Evolutionary conservation across 2,113 vertebrate genomes (phyloP).

Genomic region (Campylomormyrus numenius): DNA sequence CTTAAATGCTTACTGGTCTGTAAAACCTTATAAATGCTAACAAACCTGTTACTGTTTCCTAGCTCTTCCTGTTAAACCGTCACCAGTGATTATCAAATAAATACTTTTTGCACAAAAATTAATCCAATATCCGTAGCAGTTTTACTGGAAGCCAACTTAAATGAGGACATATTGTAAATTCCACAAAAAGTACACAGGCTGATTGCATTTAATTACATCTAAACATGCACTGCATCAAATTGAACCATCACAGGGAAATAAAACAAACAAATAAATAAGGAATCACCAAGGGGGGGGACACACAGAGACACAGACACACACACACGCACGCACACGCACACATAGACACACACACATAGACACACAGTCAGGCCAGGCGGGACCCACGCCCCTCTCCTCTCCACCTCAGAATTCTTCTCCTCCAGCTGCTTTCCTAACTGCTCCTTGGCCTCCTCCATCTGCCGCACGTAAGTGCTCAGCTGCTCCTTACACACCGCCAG

Average conservation of each 20-base stretch:
- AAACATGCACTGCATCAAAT: not conserved
- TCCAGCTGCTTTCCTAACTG: constrained; percentile 68
- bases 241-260: not conserved
- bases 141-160: not conserved
- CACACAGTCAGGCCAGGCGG: not conserved
- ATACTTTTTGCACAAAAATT: not conserved
- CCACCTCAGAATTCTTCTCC: constrained; percentile 71
- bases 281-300: not conserved
- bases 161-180: not conserved
- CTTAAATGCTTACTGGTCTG: not conserved
- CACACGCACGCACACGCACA: not conserved
- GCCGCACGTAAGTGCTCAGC: constrained; percentile 62
- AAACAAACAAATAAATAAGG: not conserved
- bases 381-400: not conserved
- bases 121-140: not conserved
- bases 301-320: not conserved
- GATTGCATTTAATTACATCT: not conserved
- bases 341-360: not conserved
- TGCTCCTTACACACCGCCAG: constrained; percentile 72
- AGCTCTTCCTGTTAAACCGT: not conserved
- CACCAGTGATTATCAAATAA: not conserved
- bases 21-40: not conserved
- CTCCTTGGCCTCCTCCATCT: constrained; percentile 68
- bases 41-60: not conserved
- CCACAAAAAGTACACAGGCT: not conserved